A percentile compares a stretch with the other conserved stretches of the same genome.
These are phyloP conservation scores for Hydractinia echinata DNA, from an alignment of 30 jellyfish, hydroid and myxozoan genomes.

Conservation along the genomic window DNA sequence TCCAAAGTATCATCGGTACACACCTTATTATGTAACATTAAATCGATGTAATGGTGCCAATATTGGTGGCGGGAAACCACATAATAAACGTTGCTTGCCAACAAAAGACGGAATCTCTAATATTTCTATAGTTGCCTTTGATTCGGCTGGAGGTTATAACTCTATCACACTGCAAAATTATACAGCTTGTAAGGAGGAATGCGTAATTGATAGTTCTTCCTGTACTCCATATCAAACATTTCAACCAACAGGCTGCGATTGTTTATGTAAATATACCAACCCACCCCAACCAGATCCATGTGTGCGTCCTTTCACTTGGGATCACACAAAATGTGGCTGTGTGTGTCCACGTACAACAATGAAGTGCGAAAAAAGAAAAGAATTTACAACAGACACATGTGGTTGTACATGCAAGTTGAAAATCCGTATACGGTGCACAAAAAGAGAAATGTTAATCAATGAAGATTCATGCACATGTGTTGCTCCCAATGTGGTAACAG, in stretches of 20 bases:
- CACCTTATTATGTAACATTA: constrained; percentile 27
- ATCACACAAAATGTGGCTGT: constrained; percentile 30
- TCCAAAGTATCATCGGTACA: constrained; percentile 20
- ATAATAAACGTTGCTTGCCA: constrained; percentile 29
- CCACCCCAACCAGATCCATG: constrained; percentile 30
- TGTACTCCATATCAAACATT: constrained; percentile 36
- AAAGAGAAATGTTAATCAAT: constrained; percentile 10
- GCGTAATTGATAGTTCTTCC: background rate
- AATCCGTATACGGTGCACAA: constrained; percentile 4
- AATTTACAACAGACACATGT: constrained; percentile 10
- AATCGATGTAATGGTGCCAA: constrained; percentile 38
- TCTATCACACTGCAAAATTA: constrained; percentile 11
- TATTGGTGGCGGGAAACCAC: constrained; percentile 13
- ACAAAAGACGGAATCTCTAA: background rate
- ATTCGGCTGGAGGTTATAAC: background rate
- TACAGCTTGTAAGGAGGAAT: constrained; percentile 27
- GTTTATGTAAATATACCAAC: constrained; percentile 27
- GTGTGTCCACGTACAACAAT: constrained; percentile 19
- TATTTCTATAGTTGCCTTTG: constrained; percentile 1
- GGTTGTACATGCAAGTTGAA: constrained; percentile 28
- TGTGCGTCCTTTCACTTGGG: constrained; percentile 26
- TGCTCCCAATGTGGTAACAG: constrained; percentile 2
- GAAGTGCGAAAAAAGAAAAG: constrained; percentile 26
- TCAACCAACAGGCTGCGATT: constrained; percentile 5
- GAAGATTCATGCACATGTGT: constrained; percentile 23